Evolutionary conservation across 2,797 vertebrate genomes (phyloP).

Genomic region (Acanthiza pusilla): DNA sequence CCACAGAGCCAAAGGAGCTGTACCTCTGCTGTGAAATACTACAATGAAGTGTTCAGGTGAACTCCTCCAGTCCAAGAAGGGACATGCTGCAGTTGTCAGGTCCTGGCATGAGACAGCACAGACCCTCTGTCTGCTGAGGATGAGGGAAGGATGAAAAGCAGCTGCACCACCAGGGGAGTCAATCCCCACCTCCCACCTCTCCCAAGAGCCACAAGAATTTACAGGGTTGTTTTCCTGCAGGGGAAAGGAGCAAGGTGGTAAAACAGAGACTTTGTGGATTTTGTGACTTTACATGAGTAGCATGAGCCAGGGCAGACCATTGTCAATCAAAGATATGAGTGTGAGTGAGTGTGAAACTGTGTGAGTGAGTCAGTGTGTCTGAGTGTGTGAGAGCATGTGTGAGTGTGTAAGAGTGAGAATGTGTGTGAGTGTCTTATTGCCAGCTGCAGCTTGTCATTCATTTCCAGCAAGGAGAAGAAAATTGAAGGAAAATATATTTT

Average conservation of each 20-base stretch:
- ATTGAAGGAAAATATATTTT: background rate
- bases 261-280: background rate
- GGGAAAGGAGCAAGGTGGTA: background rate
- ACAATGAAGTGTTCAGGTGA: background rate
- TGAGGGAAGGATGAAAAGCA: background rate
- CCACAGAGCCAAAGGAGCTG: background rate
- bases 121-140: background rate
- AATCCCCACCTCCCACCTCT: background rate
- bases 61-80: background rate
- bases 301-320: background rate
- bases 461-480: background rate
- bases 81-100: fast-evolving
- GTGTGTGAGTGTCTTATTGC: background rate
- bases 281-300: background rate
- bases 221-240: background rate
- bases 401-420: background rate
- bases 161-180: background rate
- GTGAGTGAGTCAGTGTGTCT: background rate
- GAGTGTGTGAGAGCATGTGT: background rate
- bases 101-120: background rate
- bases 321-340: background rate
- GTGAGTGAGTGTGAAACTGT: background rate
- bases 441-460: background rate
- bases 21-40: background rate
- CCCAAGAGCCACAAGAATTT: background rate